Evolutionary conservation across 1,140 invertebrate species (phyloP), one percentile per base, ranked within the genome.

Genomic region (Ctenoplectra terminalis): DNA sequence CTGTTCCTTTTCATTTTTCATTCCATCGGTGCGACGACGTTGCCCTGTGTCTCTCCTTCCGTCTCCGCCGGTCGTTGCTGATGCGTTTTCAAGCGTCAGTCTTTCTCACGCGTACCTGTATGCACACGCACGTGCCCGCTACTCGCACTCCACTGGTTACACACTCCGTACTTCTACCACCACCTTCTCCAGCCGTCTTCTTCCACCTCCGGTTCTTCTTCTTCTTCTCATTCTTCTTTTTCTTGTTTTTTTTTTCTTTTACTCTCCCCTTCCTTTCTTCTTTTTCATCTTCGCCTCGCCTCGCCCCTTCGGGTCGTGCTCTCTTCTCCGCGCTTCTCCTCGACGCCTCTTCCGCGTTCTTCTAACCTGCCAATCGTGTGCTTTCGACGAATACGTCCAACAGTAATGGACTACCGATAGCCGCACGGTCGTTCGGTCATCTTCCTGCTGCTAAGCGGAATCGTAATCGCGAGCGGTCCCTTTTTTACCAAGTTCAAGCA

Each of bases 301-400:
- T 72, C 66, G 69, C 46, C 29, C 34, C 34, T 37, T 43, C 29
- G 26, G 61, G 50, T 71, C 70, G 50, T 37, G 67, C 48, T 67
- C 67, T 77, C 67, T 50, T 66, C 37, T 13, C 72, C 26, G 23
- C 64, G 31, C 7, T 66, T 52, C 17, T 63, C 56, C 43, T 40
- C 69, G 64, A 54, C 56, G 61, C 58, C 61, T 88, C 87, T 85
- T 87, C 86, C 86, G 86, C 83, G 80, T 88, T 85, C 86, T 64
- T 88, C 50, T 52, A 58, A 71, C 56, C 64, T 52, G 72, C 74
- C 76, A 58, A 61, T 66, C 64, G 71, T 54, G 67, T 56, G 50
- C 70, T 73, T 60, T 74, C 63, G 56, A 63, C 75, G 75, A 82
- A 78, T 82, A 67, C 81, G 75, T 82, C 48, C 56, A n/a, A 23